Evolutionary conservation across 2,113 vertebrate species (phyloP), one percentile per base, ranked within the genome.

Genomic region (Lepidothrix coronata): DNA sequence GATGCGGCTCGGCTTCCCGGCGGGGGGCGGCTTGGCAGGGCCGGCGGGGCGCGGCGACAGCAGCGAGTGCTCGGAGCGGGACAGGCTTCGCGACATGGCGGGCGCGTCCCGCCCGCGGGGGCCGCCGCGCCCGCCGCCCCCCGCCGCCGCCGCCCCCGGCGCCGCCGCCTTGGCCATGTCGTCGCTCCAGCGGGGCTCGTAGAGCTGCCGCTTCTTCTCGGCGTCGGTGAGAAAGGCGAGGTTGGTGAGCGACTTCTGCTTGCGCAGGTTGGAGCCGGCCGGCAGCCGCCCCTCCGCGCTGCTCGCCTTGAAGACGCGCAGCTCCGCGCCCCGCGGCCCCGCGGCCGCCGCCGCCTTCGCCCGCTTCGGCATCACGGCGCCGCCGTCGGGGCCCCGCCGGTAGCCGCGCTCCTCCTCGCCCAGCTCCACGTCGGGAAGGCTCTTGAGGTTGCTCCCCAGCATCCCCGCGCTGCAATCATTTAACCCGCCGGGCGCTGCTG

Each of bases 31-130:
- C 96, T 99, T 99, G 80, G 97, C 91, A 80, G 93, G 67, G 93
- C 86, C 91, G 65, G 96, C 88, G 81, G 95, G 87, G 93, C 90
- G 55, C 92, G 95, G 33, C 95, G 96, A 58, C 84, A 94, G 77
- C 91, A 99, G 98, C 66, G 99, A 99, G 96, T 99, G 99, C 95
- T 99, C 99, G 3, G 99, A 99, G 82, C 98, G 98, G 85, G 99
- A 99, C 73, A 99, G 97, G 41, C 96, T 97, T 96, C 98, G 99
- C 92, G 98, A 98, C 86, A 98, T 98, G 24, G 99, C 98, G 14
- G 98, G 98, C 5, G 96, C 97, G 58, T 97, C 97, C 85, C 89
- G 89, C 70, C 85, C 94, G 22, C 91, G 78, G 35, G 93, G 96
- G 12, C 98, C 98, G 51, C 97, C 62, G 37, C 97, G 95, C 55